Base-by-base conservation (phyloP, 2,888 invertebrate genomes). In the Amitus sp. region DNA sequence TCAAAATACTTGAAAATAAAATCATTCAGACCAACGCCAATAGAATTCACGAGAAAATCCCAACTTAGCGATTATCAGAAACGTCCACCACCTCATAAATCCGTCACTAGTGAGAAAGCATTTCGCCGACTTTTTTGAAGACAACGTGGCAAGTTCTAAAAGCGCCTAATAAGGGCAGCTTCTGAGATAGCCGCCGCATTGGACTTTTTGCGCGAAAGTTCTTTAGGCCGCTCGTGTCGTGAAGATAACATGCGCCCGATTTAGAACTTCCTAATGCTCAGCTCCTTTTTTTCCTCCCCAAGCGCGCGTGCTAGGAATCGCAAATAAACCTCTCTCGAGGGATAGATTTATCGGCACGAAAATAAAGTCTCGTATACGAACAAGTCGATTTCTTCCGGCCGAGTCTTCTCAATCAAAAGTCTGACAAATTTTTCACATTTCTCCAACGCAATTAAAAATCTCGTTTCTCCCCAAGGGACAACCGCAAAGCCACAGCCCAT, bases 271-370 rank as follows among this genome's bases (percentile, higher is more conserved):
- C 34, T 12, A 34, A 34, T 34, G 13, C 34, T 18, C 17, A 9
- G 49, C 60, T 33, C 43, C 37, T 53, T 57, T 47, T 58, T 37
- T 47, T 40, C n/a, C 34, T n/a, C 3, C 18, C n/a, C 12, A 10
- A 6, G 10, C 15, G 42, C 17, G n/a, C 42, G 42, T 42, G 18
- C 17, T 12, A 34, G 23, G 23, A 34, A 34, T 10, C 13, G n/a
- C 13, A 34, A 34, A 34, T 34, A 34, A 34, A 10, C 13, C 34
- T 13, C 12, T 13, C 34, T 5, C 10, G 34, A 2, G 13, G 6
- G 13, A 13, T 5, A 15, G 39, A 39, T 39, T 39, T 39, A 39
- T 39, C 39, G 15, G 39, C 7, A 15, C 39, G 15, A 15, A 39
- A 34, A 34, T 34, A 13, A 34, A 34, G 34, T 23, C 23, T 7